Conservation (phyloP, 1,140 invertebrate genomes). For the Macrosteles quadrilineatus region DNA sequence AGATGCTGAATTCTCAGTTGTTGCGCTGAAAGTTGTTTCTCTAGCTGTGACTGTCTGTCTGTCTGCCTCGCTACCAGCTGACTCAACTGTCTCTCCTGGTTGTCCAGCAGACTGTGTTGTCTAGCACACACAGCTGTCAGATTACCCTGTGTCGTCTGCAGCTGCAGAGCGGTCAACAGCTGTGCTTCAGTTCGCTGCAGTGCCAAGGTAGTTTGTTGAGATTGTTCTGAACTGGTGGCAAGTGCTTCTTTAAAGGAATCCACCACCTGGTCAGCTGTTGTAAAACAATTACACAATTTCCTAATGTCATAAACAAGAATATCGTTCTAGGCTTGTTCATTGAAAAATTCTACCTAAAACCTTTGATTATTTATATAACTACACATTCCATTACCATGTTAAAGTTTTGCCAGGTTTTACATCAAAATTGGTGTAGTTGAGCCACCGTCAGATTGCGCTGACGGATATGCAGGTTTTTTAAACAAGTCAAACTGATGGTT, state of each 20-base stretch:
- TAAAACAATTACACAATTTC: too few relatives aligned
- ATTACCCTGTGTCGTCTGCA: not conserved
- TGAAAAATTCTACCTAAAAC: too few relatives aligned
- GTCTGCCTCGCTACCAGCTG: not conserved
- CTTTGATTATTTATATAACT: too few relatives aligned
- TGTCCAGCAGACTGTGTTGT: not conserved
- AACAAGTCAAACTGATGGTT: too few relatives aligned
- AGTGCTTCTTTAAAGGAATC: not conserved
- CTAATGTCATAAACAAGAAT: too few relatives aligned
- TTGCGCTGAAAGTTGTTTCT: not conserved
- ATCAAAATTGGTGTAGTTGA: too few relatives aligned
- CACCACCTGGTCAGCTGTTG: too few relatives aligned
- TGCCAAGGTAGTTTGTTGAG: constrained; percentile 1
- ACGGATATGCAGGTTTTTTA: too few relatives aligned
- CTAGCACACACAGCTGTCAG: constrained; percentile 7
- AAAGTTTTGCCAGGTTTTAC: too few relatives aligned
- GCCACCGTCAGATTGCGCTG: too few relatives aligned
- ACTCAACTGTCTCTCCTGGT: not conserved
- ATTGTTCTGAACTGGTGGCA: not conserved
- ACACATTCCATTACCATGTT: too few relatives aligned
- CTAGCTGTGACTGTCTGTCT: not conserved
- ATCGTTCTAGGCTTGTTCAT: too few relatives aligned
- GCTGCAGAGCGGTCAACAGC: constrained; percentile 2
- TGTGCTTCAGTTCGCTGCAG: constrained; percentile 23
- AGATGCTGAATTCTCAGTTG: constrained; percentile 1